phyloP scores from a whole-genome alignment of 2,888 invertebrate species.

The Tetheella fluctuosa region DNA sequence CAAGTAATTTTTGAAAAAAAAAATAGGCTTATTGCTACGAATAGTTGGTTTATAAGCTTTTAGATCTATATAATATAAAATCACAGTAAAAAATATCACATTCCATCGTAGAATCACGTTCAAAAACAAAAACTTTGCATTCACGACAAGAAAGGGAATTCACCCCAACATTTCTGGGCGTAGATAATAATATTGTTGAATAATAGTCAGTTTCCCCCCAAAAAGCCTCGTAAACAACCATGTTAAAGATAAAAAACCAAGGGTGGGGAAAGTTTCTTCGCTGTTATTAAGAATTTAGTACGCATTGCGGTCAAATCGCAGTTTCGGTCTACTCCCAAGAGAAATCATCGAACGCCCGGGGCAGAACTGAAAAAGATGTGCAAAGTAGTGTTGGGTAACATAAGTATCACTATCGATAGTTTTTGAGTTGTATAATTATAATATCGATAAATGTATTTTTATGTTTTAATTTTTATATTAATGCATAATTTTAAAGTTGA shows the following conservation, averaged over 20 bases:
- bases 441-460: background rate
- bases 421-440: background rate
- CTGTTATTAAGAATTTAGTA: constrained; percentile 60
- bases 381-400: background rate
- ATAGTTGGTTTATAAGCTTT: too few species aligned
- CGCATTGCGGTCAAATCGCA: constrained; percentile 49
- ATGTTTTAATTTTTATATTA: too few species aligned
- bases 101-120: background rate
- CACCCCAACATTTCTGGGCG: background rate
- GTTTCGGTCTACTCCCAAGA: constrained; percentile 37
- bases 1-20: too few species aligned
- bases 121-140: background rate
- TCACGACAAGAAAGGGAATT: background rate
- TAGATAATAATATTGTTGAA: constrained; percentile 9
- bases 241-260: constrained; percentile 13
- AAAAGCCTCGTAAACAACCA: constrained; percentile 11
- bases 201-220: constrained; percentile 3
- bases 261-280: constrained; percentile 35
- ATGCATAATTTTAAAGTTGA: too few species aligned
- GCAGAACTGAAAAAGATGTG: constrained; percentile 20
- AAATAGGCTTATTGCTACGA: too few species aligned
- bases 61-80: too few species aligned
- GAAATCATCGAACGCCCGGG: constrained; percentile 49
- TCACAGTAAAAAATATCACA: too few species aligned
- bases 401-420: constrained; percentile 2